phyloP scores from a whole-genome alignment of 2,888 invertebrate species.

The Chrysomela aeneicollis region DNA sequence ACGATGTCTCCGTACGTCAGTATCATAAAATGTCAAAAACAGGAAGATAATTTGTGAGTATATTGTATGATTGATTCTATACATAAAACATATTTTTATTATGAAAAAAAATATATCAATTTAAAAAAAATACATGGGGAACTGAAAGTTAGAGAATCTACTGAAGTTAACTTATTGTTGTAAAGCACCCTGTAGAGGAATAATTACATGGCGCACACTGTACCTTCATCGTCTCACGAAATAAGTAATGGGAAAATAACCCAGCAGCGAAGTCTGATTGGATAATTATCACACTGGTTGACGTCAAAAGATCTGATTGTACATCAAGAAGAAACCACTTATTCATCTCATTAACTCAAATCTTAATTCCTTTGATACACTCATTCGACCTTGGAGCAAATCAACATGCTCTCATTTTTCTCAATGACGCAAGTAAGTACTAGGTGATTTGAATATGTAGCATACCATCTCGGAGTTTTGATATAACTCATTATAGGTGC shows the following conservation, averaged over 20 bases:
- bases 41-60: too few relatives aligned
- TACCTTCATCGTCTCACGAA: neutral
- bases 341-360: slow-evolving; percentile 48
- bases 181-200: too few relatives aligned
- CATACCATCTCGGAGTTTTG: neutral
- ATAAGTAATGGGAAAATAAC: neutral
- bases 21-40: too few relatives aligned
- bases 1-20: too few relatives aligned
- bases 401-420: slow-evolving; percentile 49
- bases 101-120: too few relatives aligned
- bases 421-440: slow-evolving; percentile 11
- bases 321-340: slow-evolving; percentile 22
- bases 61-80: too few relatives aligned
- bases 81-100: too few relatives aligned
- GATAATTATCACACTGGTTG: slow-evolving; percentile 3
- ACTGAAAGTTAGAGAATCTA: too few relatives aligned
- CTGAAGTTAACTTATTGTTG: too few relatives aligned
- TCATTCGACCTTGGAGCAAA: slow-evolving; percentile 54
- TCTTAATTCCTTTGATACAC: slow-evolving; percentile 53
- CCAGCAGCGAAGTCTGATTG: neutral
- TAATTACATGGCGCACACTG: neutral
- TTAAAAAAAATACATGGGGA: too few relatives aligned
- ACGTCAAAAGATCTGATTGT: slow-evolving; percentile 7
- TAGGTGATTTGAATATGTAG: slow-evolving; percentile 1
- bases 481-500: too few relatives aligned